These are phyloP conservation scores for Morbakka virulenta DNA, from an alignment of 30 jellyfish, hydroid and myxozoan genomes.

Conservation along the genomic window DNA sequence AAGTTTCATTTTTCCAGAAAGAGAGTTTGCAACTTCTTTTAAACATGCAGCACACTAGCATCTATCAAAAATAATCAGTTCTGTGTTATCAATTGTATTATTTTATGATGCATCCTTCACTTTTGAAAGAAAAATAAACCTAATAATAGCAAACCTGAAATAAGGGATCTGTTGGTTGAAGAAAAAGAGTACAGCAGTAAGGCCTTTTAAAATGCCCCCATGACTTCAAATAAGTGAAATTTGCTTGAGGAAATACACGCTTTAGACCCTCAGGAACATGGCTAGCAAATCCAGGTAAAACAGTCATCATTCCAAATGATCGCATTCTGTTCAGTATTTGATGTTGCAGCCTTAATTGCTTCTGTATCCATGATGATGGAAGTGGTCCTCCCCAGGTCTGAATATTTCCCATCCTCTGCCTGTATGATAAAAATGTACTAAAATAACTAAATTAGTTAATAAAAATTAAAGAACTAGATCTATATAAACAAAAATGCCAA, in stretches of 20 bases:
- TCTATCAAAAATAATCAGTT: neutral
- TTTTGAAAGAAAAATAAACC: no score
- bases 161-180: constrained; percentile 87
- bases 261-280: constrained; percentile 86
- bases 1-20: no score
- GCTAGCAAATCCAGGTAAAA: constrained; percentile 98
- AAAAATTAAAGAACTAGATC: no score
- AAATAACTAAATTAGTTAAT: no score
- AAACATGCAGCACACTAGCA: neutral
- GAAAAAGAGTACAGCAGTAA: constrained; percentile 75
- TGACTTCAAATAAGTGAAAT: constrained; percentile 44
- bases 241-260: constrained; percentile 65
- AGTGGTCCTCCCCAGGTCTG: constrained; percentile 99
- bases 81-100: no score
- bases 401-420: constrained; percentile 99
- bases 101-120: no score
- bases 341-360: constrained; percentile 74
- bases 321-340: constrained; percentile 85
- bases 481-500: no score
- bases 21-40: neutral
- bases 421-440: constrained; percentile 2
- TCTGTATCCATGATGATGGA: constrained; percentile 77
- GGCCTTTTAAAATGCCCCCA: constrained; percentile 83
- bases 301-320: constrained; percentile 94
- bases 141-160: no score